A percentile compares a stretch with the other conserved stretches of the same genome.
Evolutionary conservation across 2,797 vertebrate genomes (phyloP).

Genomic region (Prunella strophiata): DNA sequence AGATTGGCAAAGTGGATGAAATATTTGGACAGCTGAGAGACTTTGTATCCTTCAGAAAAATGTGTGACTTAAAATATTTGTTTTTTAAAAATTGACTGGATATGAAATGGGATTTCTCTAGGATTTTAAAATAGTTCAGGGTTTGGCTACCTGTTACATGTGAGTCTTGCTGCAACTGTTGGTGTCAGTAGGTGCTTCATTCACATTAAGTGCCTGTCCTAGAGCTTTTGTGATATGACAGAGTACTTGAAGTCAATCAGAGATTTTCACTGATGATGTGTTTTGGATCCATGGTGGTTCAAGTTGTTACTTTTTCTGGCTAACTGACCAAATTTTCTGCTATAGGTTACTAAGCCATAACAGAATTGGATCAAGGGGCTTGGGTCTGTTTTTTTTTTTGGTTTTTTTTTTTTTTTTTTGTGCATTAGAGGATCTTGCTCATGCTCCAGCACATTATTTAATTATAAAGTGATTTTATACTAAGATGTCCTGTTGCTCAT

Average conservation of each 20-base stretch:
- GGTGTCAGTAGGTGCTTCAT: not conserved
- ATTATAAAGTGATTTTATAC: not conserved
- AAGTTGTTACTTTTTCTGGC: not conserved
- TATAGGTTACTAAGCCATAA: not conserved
- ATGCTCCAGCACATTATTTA: not conserved
- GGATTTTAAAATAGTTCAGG: not conserved
- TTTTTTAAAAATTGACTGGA: not conserved
- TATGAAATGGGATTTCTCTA: not conserved
- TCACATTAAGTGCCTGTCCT: not conserved
- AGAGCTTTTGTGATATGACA: not conserved
- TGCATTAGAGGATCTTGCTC: not conserved
- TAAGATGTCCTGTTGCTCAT: not conserved
- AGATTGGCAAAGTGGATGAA: conserved; percentile 98
- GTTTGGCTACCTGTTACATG: not conserved
- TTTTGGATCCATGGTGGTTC: not conserved
- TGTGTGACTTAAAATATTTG: fast-evolving
- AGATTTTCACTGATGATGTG: not conserved
- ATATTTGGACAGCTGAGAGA: conserved; percentile 96
- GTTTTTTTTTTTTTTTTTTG: not conserved
- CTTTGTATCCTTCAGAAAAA: conserved; percentile 93
- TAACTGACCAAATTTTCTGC: not conserved
- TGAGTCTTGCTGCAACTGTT: not conserved
- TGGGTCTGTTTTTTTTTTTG: too few relatives aligned
- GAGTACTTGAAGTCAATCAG: not conserved
- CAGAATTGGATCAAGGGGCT: not conserved